A percentile compares a stretch with the other conserved stretches of the same genome.
Conservation (phyloP, 2,797 vertebrate genomes). For the Megalops cyprinoides region DNA sequence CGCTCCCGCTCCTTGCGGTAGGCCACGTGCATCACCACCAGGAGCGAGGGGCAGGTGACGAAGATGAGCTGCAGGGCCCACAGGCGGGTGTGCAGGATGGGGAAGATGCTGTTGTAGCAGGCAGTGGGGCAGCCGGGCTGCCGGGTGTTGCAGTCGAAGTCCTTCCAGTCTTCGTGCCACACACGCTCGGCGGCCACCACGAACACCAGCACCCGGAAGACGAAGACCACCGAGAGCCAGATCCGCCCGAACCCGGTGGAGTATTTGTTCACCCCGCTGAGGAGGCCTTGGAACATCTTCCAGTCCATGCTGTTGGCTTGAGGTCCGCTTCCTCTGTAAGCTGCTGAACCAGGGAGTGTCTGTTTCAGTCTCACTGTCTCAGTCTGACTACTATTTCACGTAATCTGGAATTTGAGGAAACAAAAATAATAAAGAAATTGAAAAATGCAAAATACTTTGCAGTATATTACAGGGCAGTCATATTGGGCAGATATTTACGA, state of each 20-base stretch:
- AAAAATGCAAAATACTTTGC: background rate
- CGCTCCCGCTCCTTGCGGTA: constrained; percentile 85
- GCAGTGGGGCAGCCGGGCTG: constrained; percentile 90
- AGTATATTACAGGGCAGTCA: background rate
- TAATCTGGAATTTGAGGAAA: background rate
- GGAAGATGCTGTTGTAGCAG: constrained; percentile 88
- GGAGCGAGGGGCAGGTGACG: constrained; percentile 87
- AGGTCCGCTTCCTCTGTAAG: constrained; percentile 14
- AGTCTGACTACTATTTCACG: background rate
- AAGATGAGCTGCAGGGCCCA: constrained; percentile 95
- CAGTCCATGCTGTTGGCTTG: constrained; percentile 80
- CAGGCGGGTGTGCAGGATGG: constrained; percentile 88
- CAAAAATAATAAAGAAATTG: background rate
- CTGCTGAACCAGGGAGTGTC: background rate
- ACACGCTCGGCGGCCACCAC: constrained; percentile 89
- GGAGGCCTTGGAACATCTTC: constrained; percentile 81
- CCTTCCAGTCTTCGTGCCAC: constrained; percentile 88
- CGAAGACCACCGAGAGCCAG: constrained; percentile 90
- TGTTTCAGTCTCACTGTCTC: background rate
- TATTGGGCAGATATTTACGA: too few species aligned
- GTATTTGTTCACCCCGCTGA: constrained; percentile 90
- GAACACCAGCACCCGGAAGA: constrained; percentile 87
- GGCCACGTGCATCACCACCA: constrained; percentile 89
- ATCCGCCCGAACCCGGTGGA: constrained; percentile 89
- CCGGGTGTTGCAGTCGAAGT: constrained; percentile 90